Conservation (phyloP, 2,888 invertebrate species). For the Drosophila differens region DNA sequence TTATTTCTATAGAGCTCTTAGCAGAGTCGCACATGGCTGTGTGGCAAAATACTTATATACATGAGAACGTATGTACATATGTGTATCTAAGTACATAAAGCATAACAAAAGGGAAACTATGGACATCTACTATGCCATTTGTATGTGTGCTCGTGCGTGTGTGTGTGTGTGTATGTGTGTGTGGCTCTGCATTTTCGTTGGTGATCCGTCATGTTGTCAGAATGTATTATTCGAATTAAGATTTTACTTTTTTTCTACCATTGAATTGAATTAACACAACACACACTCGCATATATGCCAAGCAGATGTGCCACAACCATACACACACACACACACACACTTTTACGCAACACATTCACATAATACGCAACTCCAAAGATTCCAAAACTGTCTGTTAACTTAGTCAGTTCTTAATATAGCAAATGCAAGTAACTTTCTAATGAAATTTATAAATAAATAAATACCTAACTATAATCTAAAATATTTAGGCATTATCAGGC, state of each 20-base stretch:
- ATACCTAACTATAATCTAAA: constrained; percentile 37
- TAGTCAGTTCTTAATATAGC: constrained; percentile 47
- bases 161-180: constrained; percentile 47
- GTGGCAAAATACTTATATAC: constrained; percentile 38
- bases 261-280: constrained; percentile 78
- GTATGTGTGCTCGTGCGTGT: constrained; percentile 40
- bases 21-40: constrained; percentile 30
- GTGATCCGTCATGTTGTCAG: constrained; percentile 86
- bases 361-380: not conserved
- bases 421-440: constrained; percentile 11
- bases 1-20: constrained; percentile 64
- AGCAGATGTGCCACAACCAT: constrained; percentile 46
- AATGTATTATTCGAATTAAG: constrained; percentile 86
- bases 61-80: constrained; percentile 22
- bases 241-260: constrained; percentile 83
- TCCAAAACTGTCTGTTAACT: constrained; percentile 30
- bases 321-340: constrained; percentile 4
- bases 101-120: constrained; percentile 70
- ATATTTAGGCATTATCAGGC: constrained; percentile 30
- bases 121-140: constrained; percentile 45
- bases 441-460: constrained; percentile 37
- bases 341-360: not conserved
- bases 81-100: constrained; percentile 29
- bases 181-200: constrained; percentile 80
- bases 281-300: constrained; percentile 9